Base-by-base conservation (phyloP, 1,140 invertebrate genomes). In the Drosophila triauraria region DNA sequence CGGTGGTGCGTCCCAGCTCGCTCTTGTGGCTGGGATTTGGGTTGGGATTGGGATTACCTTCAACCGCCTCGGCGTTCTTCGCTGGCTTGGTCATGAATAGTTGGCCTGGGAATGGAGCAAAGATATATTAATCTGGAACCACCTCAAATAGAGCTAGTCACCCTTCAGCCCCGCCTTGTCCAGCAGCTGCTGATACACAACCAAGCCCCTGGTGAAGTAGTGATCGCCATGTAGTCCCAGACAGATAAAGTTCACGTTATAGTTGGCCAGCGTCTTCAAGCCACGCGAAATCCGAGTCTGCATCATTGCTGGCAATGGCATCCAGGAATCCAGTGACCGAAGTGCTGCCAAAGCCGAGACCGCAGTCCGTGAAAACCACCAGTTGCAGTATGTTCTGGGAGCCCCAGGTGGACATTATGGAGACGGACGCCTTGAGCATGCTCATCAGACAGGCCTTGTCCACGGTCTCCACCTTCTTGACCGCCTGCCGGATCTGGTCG, bases 201-300 rank as follows among this genome's bases (percentile, higher is more conserved):
- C 17, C 30, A 91, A 43, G 0, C 93, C 92, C 61, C 91, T 91
- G 10, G 92, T 82, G 61, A 94, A 93, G 77, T 93, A 93, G 7
- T 91, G 70, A 84, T 95, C 94, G 48, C 93, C 93, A 53, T 93
- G 93, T 23, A 93, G 85, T 30, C 94, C 94, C 54, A 97, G 93
- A 59, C 95, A 96, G 20, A 97, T 94, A 8, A 97, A 93, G 81
- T 95, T 96, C 32, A 98, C 91, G 93, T 97, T 97, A 58, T 95
- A 95, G 27, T 96, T 95, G 93, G 97, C 97, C 9, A 95, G 93
- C 91, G 97, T 97, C 15, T 96, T 96, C 15, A 97, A 97, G 91
- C 93, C 96, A 96, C 65, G 93, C 92, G 78, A 93, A 94, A 25
- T 91, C 91, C 0, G 91, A 67, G 20, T 93, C 92, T 2, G 75